These are phyloP conservation scores for Gymnocheta viridis DNA, from an alignment of 2,888 invertebrate genomes.

Conservation along the genomic window DNA sequence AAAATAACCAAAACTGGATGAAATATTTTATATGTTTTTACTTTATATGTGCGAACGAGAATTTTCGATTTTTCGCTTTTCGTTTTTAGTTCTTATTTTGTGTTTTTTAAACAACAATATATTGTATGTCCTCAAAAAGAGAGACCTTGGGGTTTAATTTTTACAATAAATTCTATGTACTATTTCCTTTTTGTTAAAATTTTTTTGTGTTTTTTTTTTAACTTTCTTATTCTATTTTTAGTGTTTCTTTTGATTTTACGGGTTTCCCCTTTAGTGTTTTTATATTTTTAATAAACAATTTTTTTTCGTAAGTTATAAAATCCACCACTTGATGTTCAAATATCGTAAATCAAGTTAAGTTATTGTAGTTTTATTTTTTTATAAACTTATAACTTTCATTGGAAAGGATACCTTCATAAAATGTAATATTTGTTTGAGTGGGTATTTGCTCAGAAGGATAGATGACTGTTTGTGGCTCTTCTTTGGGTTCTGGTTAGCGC, in stretches of 20 bases:
- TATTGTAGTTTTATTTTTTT: slow-evolving; percentile 16
- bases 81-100: not conserved
- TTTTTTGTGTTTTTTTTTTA: not conserved
- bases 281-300: slow-evolving; percentile 10
- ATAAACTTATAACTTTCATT: slow-evolving; percentile 28
- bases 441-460: not conserved
- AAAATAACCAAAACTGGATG: not conserved
- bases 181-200: not conserved
- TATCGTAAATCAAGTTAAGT: slow-evolving; percentile 63
- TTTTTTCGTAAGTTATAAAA: slow-evolving; percentile 33
- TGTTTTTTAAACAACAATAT: slow-evolving; percentile 22
- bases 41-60: not conserved
- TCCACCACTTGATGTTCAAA: slow-evolving; percentile 49
- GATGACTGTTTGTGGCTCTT: slow-evolving; percentile 20
- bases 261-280: slow-evolving; percentile 3
- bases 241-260: slow-evolving; percentile 19
- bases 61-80: not conserved
- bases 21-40: not conserved
- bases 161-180: slow-evolving; percentile 18
- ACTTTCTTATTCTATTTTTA: slow-evolving; percentile 7
- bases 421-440: not conserved
- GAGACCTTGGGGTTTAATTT: slow-evolving; percentile 33
- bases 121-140: slow-evolving; percentile 9
- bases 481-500: slow-evolving; percentile 3
- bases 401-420: not conserved